These are phyloP conservation scores for Ptyas mucosa DNA, from an alignment of 2,113 vertebrate species.

Conservation along the genomic window DNA sequence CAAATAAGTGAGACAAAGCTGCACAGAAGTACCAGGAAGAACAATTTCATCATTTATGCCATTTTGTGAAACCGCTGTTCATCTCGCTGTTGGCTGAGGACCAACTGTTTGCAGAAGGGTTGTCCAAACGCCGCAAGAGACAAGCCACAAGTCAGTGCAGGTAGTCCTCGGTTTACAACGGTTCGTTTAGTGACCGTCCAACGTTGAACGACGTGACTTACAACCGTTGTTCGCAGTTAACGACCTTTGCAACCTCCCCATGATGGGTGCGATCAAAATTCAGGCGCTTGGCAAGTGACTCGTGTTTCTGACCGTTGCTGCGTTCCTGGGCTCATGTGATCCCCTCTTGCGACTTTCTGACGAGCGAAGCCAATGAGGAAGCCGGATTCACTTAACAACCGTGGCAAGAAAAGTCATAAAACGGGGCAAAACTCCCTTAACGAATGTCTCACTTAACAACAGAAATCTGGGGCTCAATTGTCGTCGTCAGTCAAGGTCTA, in stretches of 20 bases:
- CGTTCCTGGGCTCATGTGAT: too few relatives aligned
- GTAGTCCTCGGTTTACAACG: not conserved
- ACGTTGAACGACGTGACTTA: not conserved
- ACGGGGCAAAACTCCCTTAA: too few relatives aligned
- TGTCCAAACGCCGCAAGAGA: not conserved
- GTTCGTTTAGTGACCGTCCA: not conserved
- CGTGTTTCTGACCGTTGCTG: not conserved
- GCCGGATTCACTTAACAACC: not conserved
- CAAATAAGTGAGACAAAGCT: too few relatives aligned
- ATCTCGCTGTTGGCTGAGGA: not conserved
- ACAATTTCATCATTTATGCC: not conserved
- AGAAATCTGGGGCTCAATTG: too few relatives aligned
- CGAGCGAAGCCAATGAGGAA: not conserved
- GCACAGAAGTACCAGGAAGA: not conserved
- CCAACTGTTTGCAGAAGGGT: not conserved
- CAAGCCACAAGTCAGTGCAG: not conserved
- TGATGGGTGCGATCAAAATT: not conserved
- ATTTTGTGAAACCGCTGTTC: not conserved
- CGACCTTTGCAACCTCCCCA: not conserved
- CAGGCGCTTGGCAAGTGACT: not conserved
- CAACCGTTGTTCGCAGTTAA: accelerated
- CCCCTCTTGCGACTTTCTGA: not conserved
- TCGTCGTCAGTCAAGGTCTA: too few relatives aligned
- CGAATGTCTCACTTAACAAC: too few relatives aligned
- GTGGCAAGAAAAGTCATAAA: too few relatives aligned